These are phyloP conservation scores for Triplophysa rosa DNA, from an alignment of 2,113 vertebrate species.

Conservation along the genomic window DNA sequence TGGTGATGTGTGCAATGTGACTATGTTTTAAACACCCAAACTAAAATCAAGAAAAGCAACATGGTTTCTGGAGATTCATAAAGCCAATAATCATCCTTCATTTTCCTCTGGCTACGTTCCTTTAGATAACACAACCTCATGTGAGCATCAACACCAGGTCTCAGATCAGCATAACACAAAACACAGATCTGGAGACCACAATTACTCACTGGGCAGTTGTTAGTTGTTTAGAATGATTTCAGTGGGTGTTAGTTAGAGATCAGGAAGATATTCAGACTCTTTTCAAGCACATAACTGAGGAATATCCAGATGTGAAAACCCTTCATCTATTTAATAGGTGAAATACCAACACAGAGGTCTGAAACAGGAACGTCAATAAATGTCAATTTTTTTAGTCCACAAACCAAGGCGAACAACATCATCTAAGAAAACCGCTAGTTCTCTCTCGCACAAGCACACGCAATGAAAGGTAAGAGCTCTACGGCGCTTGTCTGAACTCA, in stretches of 20 bases:
- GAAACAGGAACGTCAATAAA: too few species aligned
- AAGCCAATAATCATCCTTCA: not conserved
- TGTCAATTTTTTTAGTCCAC: not conserved
- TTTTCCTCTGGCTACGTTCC: not conserved
- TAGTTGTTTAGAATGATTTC: not conserved
- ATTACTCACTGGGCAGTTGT: not conserved
- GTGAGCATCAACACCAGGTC: not conserved
- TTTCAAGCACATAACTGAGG: not conserved
- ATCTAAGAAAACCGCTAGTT: not conserved
- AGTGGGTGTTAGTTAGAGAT: not conserved
- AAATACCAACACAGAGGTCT: too few species aligned
- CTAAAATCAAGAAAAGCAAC: too few species aligned
- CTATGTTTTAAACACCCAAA: too few species aligned
- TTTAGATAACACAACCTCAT: too few species aligned
- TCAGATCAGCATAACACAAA: not conserved
- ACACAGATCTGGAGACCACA: not conserved
- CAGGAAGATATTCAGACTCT: not conserved
- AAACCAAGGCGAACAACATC: conserved; percentile 1
- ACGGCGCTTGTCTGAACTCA: conserved; percentile 24
- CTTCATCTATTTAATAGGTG: too few species aligned
- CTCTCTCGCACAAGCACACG: not conserved
- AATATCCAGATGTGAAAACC: not conserved
- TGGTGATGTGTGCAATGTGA: too few species aligned
- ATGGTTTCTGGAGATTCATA: not conserved
- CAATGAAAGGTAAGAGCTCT: not conserved